Conservation (phyloP, 2,888 invertebrate genomes). For the Xanthorhoe designata region DNA sequence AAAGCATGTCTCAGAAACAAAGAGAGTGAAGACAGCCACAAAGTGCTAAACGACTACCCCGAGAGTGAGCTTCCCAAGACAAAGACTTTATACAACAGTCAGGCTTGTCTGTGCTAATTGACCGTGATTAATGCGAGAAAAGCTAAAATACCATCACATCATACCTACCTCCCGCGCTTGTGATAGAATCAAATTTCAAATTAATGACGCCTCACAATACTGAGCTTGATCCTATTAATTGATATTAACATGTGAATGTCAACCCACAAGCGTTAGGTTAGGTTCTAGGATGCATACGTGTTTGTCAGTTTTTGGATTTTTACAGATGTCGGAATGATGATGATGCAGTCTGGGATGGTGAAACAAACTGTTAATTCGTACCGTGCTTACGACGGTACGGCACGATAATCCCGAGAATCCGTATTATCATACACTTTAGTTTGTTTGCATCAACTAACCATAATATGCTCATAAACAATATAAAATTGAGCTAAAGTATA, state of each 20-base stretch:
- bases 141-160: slow-evolving; percentile 69
- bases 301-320: slow-evolving; percentile 88
- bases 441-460: slow-evolving; percentile 84
- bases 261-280: slow-evolving; percentile 50
- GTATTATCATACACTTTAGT: slow-evolving; percentile 80
- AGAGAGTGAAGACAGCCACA: slow-evolving; percentile 67
- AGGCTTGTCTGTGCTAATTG: slow-evolving; percentile 80
- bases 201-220: slow-evolving; percentile 39
- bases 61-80: slow-evolving; percentile 75
- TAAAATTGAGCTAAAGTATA: slow-evolving; percentile 73
- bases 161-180: slow-evolving; percentile 71
- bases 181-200: slow-evolving; percentile 65
- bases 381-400: slow-evolving; percentile 94
- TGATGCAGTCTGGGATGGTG: slow-evolving; percentile 98
- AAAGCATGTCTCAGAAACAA: slow-evolving; percentile 85
- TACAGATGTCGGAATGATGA: slow-evolving; percentile 98
- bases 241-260: slow-evolving; percentile 54
- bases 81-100: slow-evolving; percentile 81
- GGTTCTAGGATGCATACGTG: slow-evolving; percentile 72
- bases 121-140: slow-evolving; percentile 69
- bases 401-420: slow-evolving; percentile 72
- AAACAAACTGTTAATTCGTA: slow-evolving; percentile 94
- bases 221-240: slow-evolving; percentile 62
- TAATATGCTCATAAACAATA: slow-evolving; percentile 66
- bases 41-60: slow-evolving; percentile 67